These are phyloP conservation scores for Arnoldichthys spilopterus DNA, from an alignment of 2,797 vertebrate genomes.

Conservation along the genomic window DNA sequence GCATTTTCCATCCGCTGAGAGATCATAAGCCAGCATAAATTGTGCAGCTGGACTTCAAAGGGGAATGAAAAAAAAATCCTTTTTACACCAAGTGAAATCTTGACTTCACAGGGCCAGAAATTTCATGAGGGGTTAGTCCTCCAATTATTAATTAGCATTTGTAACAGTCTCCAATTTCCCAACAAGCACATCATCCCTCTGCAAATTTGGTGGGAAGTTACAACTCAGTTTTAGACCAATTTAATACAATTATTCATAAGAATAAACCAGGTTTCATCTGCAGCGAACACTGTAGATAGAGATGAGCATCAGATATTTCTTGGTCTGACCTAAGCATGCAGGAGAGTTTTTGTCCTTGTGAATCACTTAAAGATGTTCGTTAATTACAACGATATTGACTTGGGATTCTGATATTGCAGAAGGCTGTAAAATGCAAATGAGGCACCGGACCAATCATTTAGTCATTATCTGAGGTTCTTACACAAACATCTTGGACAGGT, in stretches of 20 bases:
- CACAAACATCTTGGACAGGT: too few species aligned
- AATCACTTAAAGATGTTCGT: neutral
- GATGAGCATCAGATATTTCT: neutral
- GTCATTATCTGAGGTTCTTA: too few species aligned
- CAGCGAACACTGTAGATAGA: neutral
- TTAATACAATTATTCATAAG: neutral
- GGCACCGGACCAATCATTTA: neutral
- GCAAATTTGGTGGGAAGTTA: neutral
- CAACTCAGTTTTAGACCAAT: neutral
- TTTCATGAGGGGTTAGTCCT: neutral
- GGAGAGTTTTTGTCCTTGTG: neutral
- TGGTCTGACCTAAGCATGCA: neutral
- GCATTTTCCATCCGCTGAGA: neutral
- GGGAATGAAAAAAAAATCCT: neutral
- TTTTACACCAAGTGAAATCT: neutral
- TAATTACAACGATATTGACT: too few species aligned
- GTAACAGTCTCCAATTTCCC: neutral
- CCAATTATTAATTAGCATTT: slow-evolving; percentile 1
- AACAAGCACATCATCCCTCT: slow-evolving; percentile 1
- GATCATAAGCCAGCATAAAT: slow-evolving; percentile 6
- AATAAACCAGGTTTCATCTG: neutral
- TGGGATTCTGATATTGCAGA: too few species aligned
- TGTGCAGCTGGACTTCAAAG: slow-evolving; percentile 32
- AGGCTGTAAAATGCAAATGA: neutral
- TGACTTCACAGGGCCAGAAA: neutral